These are phyloP conservation scores for Antheraea yamamai DNA, from an alignment of 2,888 invertebrate genomes.

Conservation along the genomic window DNA sequence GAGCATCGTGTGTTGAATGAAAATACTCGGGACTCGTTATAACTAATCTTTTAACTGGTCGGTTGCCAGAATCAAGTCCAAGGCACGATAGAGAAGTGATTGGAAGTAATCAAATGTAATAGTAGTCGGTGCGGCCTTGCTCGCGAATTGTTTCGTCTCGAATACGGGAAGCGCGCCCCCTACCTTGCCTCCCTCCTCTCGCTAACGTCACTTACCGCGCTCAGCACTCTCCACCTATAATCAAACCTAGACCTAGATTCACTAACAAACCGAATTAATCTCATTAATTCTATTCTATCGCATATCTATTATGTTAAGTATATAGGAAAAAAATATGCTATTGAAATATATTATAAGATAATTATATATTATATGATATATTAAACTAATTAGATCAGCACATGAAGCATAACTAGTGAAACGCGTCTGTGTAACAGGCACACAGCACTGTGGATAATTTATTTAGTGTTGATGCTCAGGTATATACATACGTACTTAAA, in stretches of 20 bases:
- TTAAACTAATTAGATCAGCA: no score
- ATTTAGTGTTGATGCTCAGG: no score
- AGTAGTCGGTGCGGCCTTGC: slow-evolving; percentile 36
- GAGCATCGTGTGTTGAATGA: background rate
- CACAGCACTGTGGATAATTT: no score
- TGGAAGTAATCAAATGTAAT: slow-evolving; percentile 26
- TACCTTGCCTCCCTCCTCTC: background rate
- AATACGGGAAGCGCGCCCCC: slow-evolving; percentile 33
- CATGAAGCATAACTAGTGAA: no score
- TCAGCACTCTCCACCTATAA: background rate
- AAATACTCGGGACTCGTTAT: background rate
- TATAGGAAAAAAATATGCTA: background rate
- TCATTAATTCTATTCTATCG: background rate
- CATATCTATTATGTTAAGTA: background rate
- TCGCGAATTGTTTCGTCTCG: slow-evolving; percentile 41
- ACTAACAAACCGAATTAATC: background rate
- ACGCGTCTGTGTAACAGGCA: no score
- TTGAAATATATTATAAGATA: no score
- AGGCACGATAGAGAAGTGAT: background rate
- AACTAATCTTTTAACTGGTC: slow-evolving; percentile 7
- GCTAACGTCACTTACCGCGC: background rate
- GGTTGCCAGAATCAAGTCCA: slow-evolving; percentile 12
- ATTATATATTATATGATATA: no score
- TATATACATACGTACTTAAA: no score
- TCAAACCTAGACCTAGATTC: slow-evolving; percentile 1